These are phyloP conservation scores for Lomographa bimaculata DNA, from an alignment of 2,888 invertebrate species.

Conservation along the genomic window DNA sequence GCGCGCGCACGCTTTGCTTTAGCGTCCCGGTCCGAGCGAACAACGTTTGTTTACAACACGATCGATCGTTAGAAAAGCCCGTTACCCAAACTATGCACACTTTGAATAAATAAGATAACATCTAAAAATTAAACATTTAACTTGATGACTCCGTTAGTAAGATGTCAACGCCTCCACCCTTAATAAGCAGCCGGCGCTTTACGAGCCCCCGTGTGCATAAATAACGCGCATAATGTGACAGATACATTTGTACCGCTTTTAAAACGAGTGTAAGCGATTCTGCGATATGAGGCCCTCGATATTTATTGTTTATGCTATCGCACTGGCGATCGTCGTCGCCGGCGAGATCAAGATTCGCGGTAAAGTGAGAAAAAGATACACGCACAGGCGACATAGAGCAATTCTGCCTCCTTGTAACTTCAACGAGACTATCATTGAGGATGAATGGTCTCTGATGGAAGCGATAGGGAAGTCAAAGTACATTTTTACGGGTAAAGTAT, in stretches of 20 bases:
- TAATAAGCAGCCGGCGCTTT: conserved; percentile 66
- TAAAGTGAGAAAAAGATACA: conserved; percentile 75
- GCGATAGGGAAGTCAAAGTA: conserved; percentile 77
- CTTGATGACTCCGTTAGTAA: conserved; percentile 67
- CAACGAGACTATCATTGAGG: conserved; percentile 78
- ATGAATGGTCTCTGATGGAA: conserved; percentile 78
- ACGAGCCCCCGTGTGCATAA: conserved; percentile 65
- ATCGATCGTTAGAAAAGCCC: conserved; percentile 47
- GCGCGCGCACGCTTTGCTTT: conserved; percentile 74
- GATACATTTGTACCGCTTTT: conserved; percentile 68
- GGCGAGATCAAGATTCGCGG: conserved; percentile 75
- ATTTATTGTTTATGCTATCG: conserved; percentile 74
- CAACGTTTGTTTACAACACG: conserved; percentile 70
- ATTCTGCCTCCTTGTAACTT: conserved; percentile 73
- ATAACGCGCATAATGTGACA: conserved; percentile 78
- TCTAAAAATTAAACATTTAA: conserved; percentile 55
- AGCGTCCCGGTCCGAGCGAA: conserved; percentile 37
- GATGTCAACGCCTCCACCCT: conserved; percentile 68
- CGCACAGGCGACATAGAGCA: conserved; percentile 69
- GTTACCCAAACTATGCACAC: conserved; percentile 43
- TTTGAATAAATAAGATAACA: conserved; percentile 42
- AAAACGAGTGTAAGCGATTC: conserved; percentile 64
- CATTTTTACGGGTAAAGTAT: conserved; percentile 80
- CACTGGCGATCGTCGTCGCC: conserved; percentile 64
- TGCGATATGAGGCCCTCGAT: conserved; percentile 68